A percentile compares a stretch with the other conserved stretches of the same genome.
These are phyloP conservation scores for Microdon myrmicae DNA, from an alignment of 2,888 invertebrate species.

Conservation along the genomic window DNA sequence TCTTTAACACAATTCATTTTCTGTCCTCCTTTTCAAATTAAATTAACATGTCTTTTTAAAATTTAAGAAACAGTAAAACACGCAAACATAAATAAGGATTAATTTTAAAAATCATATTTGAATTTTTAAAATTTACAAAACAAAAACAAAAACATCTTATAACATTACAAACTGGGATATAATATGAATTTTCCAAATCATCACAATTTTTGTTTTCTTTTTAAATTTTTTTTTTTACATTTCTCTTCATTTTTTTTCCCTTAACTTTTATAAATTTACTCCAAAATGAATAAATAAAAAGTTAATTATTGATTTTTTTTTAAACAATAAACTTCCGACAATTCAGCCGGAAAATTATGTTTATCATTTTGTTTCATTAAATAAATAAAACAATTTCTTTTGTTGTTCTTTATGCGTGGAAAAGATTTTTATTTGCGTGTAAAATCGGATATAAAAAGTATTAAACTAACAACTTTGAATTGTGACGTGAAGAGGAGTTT, in stretches of 20 bases:
- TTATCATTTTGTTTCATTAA: too few species aligned
- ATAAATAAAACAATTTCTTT: too few species aligned
- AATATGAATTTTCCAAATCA: constrained; percentile 48
- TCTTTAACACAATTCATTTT: constrained; percentile 13
- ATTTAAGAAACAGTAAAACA: constrained; percentile 45
- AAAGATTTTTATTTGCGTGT: constrained; percentile 40
- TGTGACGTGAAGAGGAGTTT: too few species aligned
- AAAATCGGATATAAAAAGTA: background rate
- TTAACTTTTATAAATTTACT: constrained; percentile 11
- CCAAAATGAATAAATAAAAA: too few species aligned
- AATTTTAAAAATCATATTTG: constrained; percentile 27
- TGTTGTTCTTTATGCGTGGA: too few species aligned
- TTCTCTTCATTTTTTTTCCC: constrained; percentile 15
- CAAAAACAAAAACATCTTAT: constrained; percentile 19
- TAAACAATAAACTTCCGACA: constrained; percentile 8
- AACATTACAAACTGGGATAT: constrained; percentile 52
- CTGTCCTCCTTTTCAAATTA: too few species aligned
- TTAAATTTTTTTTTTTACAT: too few species aligned
- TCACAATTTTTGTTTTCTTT: too few species aligned
- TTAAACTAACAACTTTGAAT: too few species aligned
- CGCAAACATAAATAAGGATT: constrained; percentile 44
- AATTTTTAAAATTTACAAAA: constrained; percentile 12
- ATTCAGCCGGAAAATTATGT: too few species aligned
- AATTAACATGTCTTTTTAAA: constrained; percentile 28
- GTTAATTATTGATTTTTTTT: constrained; percentile 1